These are phyloP conservation scores for Lepidurus couesii DNA, from an alignment of 1,140 invertebrate species.

Conservation along the genomic window DNA sequence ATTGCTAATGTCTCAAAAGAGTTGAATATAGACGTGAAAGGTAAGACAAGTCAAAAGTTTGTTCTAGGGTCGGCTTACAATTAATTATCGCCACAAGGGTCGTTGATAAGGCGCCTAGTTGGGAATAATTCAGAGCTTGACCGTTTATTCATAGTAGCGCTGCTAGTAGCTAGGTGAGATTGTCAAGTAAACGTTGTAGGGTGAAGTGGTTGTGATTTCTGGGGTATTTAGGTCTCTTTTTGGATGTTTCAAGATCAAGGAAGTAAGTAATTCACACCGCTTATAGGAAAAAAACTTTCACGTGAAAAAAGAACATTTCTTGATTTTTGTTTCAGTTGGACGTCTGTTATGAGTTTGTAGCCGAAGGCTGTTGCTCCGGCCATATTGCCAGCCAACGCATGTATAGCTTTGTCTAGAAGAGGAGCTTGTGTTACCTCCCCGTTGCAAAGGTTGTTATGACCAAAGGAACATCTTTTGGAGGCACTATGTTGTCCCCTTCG, in stretches of 20 bases:
- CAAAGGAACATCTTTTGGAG: neutral
- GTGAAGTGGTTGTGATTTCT: conserved; percentile 3
- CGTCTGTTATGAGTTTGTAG: conserved; percentile 12
- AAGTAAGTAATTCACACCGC: neutral
- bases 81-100: neutral
- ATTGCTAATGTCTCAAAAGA: too few species aligned
- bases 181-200: neutral
- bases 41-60: neutral
- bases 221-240: neutral
- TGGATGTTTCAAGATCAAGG: neutral
- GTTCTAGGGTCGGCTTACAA: neutral
- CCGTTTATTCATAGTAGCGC: neutral
- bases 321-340: neutral
- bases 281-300: neutral
- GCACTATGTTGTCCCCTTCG: neutral
- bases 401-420: neutral
- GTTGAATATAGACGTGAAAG: neutral
- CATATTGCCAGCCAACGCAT: conserved; percentile 2
- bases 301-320: neutral
- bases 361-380: conserved; percentile 16
- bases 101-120: neutral
- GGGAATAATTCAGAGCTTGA: neutral
- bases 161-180: neutral
- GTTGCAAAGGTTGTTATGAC: neutral
- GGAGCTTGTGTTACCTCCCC: neutral